phyloP scores from a whole-genome alignment of 64 coral and sea anemone genomes.

The Actinia tenebrosa region DNA sequence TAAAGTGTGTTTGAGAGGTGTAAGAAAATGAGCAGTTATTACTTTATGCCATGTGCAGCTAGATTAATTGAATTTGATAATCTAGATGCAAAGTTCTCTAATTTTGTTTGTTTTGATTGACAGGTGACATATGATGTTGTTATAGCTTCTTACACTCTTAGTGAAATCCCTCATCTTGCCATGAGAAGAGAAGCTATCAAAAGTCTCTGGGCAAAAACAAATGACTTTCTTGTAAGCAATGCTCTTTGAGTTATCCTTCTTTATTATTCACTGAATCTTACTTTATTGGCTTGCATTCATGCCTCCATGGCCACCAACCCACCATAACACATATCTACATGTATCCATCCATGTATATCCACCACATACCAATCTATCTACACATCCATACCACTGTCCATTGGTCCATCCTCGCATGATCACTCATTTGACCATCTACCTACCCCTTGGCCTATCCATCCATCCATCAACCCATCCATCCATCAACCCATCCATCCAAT shows the following conservation, averaged over 20 bases:
- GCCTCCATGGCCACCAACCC: too few species aligned
- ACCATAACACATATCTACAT: not conserved
- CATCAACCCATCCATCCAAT: too few species aligned
- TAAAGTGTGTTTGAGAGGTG: too few species aligned
- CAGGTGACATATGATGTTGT: conserved; percentile 80
- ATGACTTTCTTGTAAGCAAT: conserved; percentile 75
- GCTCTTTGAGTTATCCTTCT: not conserved
- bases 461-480: not conserved
- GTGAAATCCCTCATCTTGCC: conserved; percentile 75
- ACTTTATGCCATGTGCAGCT: too few species aligned
- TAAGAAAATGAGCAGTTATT: too few species aligned
- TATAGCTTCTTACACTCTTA: conserved; percentile 64
- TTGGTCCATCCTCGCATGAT: not conserved
- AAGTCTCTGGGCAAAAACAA: conserved; percentile 93
- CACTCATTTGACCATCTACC: not conserved
- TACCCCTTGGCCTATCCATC: not conserved
- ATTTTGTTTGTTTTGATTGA: not conserved
- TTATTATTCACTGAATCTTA: too few species aligned
- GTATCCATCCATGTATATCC: not conserved
- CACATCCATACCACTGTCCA: not conserved
- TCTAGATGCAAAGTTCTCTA: not conserved
- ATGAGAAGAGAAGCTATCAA: conserved; percentile 60
- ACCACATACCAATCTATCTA: not conserved
- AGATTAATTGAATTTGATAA: too few species aligned
- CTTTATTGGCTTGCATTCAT: too few species aligned